Evolutionary conservation across 2,888 invertebrate species (phyloP).

Genomic region (Meteorus colon): DNA sequence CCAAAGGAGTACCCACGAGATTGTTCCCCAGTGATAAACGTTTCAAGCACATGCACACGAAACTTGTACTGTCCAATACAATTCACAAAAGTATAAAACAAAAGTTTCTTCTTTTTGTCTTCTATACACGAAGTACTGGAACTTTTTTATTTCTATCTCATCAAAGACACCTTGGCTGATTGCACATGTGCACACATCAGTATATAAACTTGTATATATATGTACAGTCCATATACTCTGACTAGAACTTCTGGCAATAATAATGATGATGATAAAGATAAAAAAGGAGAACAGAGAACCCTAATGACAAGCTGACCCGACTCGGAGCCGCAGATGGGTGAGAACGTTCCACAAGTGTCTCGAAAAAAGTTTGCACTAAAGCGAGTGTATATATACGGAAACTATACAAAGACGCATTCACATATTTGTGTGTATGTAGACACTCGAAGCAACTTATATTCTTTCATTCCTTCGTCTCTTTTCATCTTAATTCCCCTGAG

Average conservation of each 20-base stretch:
- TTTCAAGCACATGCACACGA: conserved; percentile 1
- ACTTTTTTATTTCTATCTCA: conserved; percentile 5
- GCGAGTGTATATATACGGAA: conserved; percentile 30
- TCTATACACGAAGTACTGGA: not conserved
- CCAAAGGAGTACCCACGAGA: conserved; percentile 14
- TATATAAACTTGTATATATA: not conserved
- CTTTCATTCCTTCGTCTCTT: not conserved
- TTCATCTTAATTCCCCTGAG: not conserved
- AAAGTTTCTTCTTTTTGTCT: not conserved
- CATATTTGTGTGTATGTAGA: not conserved
- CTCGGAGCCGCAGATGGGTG: conserved; percentile 38
- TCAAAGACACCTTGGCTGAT: conserved; percentile 18
- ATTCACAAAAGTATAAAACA: not conserved
- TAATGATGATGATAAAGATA: not conserved
- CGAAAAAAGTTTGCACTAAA: conserved; percentile 49
- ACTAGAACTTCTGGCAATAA: conserved; percentile 14
- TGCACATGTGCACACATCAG: not conserved
- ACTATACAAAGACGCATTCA: not conserved
- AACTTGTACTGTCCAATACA: conserved; percentile 16
- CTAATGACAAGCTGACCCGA: conserved; percentile 37
- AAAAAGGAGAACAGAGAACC: conserved; percentile 36
- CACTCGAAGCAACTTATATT: not conserved
- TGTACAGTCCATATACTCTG: not conserved
- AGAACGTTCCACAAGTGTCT: conserved; percentile 52
- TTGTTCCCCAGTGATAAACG: conserved; percentile 40